These are phyloP conservation scores for Gymnorhina tibicen DNA, from an alignment of 2,113 vertebrate genomes.

Conservation along the genomic window DNA sequence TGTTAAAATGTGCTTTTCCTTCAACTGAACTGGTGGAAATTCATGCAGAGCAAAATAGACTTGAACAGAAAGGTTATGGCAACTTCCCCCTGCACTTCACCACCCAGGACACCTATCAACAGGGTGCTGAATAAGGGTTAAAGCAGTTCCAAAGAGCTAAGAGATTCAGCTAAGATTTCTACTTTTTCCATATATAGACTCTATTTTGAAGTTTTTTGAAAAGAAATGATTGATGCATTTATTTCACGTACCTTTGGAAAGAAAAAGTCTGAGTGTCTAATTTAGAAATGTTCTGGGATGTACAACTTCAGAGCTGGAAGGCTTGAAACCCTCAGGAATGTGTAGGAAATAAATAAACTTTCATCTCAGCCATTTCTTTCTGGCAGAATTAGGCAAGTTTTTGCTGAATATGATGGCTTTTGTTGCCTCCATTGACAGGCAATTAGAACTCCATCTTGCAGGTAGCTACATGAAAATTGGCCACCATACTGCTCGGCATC, in stretches of 20 bases:
- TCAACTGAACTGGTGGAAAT: background rate
- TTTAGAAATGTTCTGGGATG: background rate
- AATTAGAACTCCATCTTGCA: background rate
- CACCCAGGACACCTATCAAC: background rate
- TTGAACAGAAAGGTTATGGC: background rate
- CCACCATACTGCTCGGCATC: background rate
- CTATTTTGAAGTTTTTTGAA: background rate
- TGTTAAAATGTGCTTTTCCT: conserved; percentile 1
- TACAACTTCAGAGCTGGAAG: background rate
- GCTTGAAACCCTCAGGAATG: background rate
- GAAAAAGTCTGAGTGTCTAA: background rate
- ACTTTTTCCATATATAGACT: background rate
- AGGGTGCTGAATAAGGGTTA: background rate
- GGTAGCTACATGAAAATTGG: background rate
- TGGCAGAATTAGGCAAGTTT: background rate
- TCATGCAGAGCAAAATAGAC: background rate
- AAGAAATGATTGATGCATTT: background rate
- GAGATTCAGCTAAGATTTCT: background rate
- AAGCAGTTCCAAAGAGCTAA: background rate
- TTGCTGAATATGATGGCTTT: background rate
- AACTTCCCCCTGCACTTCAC: background rate
- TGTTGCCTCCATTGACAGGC: background rate
- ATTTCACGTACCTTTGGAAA: background rate
- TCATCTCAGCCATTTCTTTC: background rate
- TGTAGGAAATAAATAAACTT: background rate